Conservation (phyloP, 37 sponge, comb jelly and placozoan species). For the Agelas oroides region DNA sequence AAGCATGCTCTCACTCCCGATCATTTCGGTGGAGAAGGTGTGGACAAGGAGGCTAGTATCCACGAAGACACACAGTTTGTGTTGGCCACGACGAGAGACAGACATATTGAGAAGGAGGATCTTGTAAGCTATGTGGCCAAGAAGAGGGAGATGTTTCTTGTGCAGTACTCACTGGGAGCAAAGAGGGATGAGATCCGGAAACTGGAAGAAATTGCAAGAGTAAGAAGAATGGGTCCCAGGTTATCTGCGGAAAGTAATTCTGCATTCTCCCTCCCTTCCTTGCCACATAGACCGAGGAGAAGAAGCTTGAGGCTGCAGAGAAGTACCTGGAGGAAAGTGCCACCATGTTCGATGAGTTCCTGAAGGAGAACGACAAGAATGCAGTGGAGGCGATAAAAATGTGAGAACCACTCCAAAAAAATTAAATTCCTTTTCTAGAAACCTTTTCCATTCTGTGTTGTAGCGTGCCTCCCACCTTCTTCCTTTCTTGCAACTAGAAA, state of each 20-base stretch:
- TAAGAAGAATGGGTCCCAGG: conserved; percentile 4
- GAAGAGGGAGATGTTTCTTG: conserved; percentile 95
- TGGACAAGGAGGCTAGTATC: conserved; percentile 36
- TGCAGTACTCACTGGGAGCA: conserved; percentile 94
- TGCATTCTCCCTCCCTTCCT: no score
- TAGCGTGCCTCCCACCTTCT: no score
- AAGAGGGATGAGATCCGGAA: conserved; percentile 95
- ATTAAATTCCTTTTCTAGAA: no score
- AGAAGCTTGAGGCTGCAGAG: conserved; percentile 91
- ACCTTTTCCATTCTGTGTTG: no score
- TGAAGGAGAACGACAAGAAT: conserved; percentile 96
- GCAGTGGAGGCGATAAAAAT: conserved; percentile 95
- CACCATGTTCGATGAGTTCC: conserved; percentile 94
- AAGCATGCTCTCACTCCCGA: conserved; percentile 60
- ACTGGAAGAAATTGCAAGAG: conserved; percentile 88
- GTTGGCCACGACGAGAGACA: conserved; percentile 80
- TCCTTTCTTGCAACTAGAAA: no score
- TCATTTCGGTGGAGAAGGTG: conserved; percentile 3
- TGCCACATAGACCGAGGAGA: conserved; percentile 81
- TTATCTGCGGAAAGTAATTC: no score
- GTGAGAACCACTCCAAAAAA: no score
- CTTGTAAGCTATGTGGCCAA: conserved; percentile 74
- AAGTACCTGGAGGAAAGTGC: conserved; percentile 94
- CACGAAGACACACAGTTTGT: conserved; percentile 77
- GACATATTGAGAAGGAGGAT: conserved; percentile 92